Percentiles rank a stretch among this genome's conserved stretches.
Evolutionary conservation across 1,140 invertebrate genomes (phyloP).

Genomic region (Tigriopus japonicus): DNA sequence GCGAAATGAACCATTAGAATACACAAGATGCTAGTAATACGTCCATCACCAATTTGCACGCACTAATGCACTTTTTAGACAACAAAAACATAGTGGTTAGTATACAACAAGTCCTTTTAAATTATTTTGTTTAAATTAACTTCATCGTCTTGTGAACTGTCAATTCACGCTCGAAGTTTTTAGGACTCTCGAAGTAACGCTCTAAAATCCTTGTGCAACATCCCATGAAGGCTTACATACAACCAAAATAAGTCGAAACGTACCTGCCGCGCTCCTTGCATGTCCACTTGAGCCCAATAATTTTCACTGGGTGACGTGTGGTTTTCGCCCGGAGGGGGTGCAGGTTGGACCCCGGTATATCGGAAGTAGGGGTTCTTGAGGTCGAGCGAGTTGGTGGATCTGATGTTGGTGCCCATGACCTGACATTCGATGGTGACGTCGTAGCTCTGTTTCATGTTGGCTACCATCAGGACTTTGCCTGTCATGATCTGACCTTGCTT

Average conservation of each 20-base stretch:
- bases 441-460: slow-evolving; percentile 63
- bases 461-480: slow-evolving; percentile 30
- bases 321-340: slow-evolving; percentile 65
- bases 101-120: no score
- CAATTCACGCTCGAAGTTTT: no score
- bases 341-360: slow-evolving; percentile 63
- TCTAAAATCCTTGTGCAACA: no score
- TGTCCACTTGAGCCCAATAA: slow-evolving; percentile 68
- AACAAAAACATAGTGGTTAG: slow-evolving; percentile 8
- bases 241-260: no score
- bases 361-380: slow-evolving; percentile 97
- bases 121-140: no score
- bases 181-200: no score
- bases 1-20: no score
- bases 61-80: not conserved
- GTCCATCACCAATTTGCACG: not conserved
- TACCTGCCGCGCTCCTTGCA: slow-evolving; percentile 31
- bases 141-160: no score
- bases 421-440: slow-evolving; percentile 92
- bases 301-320: slow-evolving; percentile 74
- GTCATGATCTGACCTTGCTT: slow-evolving; percentile 80
- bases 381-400: slow-evolving; percentile 76
- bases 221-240: no score
- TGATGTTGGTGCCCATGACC: slow-evolving; percentile 64
- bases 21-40: not conserved